A percentile compares a stretch with the other conserved stretches of the same genome.
Evolutionary conservation across 2,888 invertebrate species (phyloP).

Genomic region (Polydrusus cervinus): DNA sequence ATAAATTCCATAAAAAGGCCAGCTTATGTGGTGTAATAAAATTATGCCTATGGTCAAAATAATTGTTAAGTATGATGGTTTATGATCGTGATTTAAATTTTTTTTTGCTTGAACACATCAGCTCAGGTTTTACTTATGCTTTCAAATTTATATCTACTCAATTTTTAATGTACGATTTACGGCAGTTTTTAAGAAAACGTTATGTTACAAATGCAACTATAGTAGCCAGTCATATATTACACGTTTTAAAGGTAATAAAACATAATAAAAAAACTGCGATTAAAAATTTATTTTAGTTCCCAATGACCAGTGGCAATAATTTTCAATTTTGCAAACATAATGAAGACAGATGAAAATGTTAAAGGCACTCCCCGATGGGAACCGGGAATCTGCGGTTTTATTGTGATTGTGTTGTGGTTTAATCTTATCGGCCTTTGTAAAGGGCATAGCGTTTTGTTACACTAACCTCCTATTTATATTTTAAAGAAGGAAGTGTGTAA

Average conservation of each 20-base stretch:
- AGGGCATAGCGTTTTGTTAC: constrained; percentile 50
- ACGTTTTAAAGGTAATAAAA: too few species aligned
- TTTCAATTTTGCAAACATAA: background rate
- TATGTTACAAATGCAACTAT: too few species aligned
- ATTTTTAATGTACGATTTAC: too few species aligned
- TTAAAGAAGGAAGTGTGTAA: background rate
- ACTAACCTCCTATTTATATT: constrained; percentile 50
- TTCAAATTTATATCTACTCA: too few species aligned
- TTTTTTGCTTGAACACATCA: too few species aligned
- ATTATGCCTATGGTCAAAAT: constrained; percentile 5
- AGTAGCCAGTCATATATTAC: too few species aligned
- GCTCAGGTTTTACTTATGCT: too few species aligned
- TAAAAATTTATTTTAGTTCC: too few species aligned
- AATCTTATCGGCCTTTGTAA: constrained; percentile 58
- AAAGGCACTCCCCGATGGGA: constrained; percentile 57
- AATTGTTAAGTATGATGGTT: constrained; percentile 4
- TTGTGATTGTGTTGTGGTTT: constrained; percentile 61
- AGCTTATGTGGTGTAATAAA: background rate
- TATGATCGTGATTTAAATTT: background rate
- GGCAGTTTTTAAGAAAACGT: too few species aligned
- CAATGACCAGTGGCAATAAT: background rate
- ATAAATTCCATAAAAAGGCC: constrained; percentile 13
- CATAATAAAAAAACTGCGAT: too few species aligned
- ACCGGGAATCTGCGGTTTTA: constrained; percentile 62
- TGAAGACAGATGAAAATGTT: background rate